Base-by-base conservation (phyloP, 1,140 invertebrate genomes). In the Medauroidea extradentata region DNA sequence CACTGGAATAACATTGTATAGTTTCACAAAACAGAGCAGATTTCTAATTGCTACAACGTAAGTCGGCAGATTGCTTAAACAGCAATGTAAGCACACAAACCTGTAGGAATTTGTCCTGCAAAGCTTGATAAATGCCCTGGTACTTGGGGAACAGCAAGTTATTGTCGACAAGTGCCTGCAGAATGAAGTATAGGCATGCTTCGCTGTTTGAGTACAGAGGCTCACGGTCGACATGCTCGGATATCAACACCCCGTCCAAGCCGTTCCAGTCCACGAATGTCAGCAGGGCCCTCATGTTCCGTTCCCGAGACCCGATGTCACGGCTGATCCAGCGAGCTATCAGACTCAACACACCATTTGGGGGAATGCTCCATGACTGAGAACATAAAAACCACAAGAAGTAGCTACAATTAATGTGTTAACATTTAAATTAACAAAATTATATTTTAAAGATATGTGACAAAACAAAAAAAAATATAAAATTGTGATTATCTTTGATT, bases 141-240 rank as follows among this genome's bases (percentile, higher is more conserved):
- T 81, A 83, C 50, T 79, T 79, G 23, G 75, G 73, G 16, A 81
- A 68, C 53, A 80, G 74, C 61, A 83, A 73, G 59, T 76, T 75
- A 65, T 81, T 81, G 59, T 82, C 79, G 57, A 78, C 74, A 54
- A 87, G 71, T 60, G 75, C 77, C 61, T 83, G 76, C 21, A 87
- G 69, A 55, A 86, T 69, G 58, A 81, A 75, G 67, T 79, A 85
- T 52, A 74, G 71, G 63, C 75, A 81, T 29, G 73, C 64, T 65
- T 81, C 78, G 61, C 78, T 81, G 44, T 76, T 75, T 19, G 65
- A 68, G 63, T 75, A 81, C 18, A 84, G 68, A 14, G 73, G 71
- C 53, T 79, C 78, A 27, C 71, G 74, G 59, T 83, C 81, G 29
- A 81, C 68, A 64, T 78, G 75, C 52, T 76, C 76, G 25, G 77